Evolutionary conservation across 1,140 invertebrate species (phyloP), one percentile per base, ranked within the genome.

Genomic region (Schlechtendalia chinensis): DNA sequence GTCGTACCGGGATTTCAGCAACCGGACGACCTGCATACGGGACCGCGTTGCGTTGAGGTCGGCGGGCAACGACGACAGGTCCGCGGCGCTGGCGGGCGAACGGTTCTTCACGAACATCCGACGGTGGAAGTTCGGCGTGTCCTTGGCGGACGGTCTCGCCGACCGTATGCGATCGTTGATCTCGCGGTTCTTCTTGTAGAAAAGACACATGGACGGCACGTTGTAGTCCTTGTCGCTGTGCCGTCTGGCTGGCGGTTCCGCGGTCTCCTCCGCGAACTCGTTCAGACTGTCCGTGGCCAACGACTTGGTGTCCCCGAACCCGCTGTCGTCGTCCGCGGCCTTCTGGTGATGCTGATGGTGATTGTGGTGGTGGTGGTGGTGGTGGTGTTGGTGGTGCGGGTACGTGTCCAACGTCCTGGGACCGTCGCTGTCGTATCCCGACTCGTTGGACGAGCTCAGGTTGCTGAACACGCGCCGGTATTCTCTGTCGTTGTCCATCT

Each of bases 361-460:
- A n/a, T n/a, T n/a, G 16, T 58, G 24, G 1, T 39, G 53, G 11
- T 17, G 32, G 17, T 5, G 19, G 53, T 24, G 53, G n/a, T 63
- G 75, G 16, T 58, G 24, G 1, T 39, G 53, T 8, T 17, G 32
- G 17, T 5, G 19, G 53, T 24, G 53, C n/a, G n/a, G n/a, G n/a
- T 24, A 47, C 54, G 22, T 22, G 22, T 79, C 75, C 2, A 61
- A 17, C 22, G 75, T 63, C 16, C 82, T 56, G 32, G 82, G 67
- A 24, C 79, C 79, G 83, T 93, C 92, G 85, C 92, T 93, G 83
- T 94, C 92, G 84, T 93, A 93, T 24, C 93, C 93, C 47, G 92
- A 93, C 86, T 93, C 93, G 84, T 93, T 93, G 39, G 92, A 93
- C 10, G 75, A 79, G 85, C 92, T 93, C 17, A 93, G 89, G 84